A percentile compares a stretch with the other conserved stretches of the same genome.
phyloP scores from a whole-genome alignment of 2,888 invertebrate genomes.

The Seladonia tumulorum region DNA sequence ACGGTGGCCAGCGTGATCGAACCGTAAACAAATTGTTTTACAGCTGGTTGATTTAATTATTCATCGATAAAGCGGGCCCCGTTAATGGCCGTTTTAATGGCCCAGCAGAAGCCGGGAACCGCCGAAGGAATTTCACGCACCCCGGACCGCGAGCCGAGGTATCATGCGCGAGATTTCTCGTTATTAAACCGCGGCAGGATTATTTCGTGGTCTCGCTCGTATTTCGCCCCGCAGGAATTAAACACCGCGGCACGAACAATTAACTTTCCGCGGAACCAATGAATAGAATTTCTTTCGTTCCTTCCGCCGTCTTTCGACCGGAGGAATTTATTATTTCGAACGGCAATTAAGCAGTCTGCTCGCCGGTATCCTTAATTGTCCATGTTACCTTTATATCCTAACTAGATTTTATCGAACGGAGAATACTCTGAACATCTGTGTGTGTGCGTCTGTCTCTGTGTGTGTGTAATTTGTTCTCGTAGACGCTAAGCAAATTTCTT shows the following conservation, averaged over 20 bases:
- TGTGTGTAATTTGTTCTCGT: neutral
- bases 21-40: slow-evolving; percentile 78
- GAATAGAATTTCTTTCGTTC: neutral
- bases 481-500: neutral
- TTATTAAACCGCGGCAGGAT: neutral
- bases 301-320: neutral
- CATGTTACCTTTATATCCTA: neutral
- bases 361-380: neutral
- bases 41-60: slow-evolving; percentile 73
- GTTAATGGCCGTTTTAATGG: slow-evolving; percentile 71
- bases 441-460: too few species aligned
- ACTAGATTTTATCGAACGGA: neutral
- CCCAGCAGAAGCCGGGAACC: slow-evolving; percentile 47
- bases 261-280: neutral
- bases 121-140: slow-evolving; percentile 53
- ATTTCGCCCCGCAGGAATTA: neutral
- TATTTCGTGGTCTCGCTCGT: neutral
- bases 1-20: slow-evolving; percentile 52
- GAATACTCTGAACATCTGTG: too few species aligned
- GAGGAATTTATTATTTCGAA: neutral
- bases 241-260: slow-evolving; percentile 1
- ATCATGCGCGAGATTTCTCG: neutral
- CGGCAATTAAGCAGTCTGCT: neutral
- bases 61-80: slow-evolving; percentile 69
- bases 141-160: slow-evolving; percentile 30